phyloP scores from a whole-genome alignment of 1,140 invertebrate species.

The Meloidogyne hapla region DNA sequence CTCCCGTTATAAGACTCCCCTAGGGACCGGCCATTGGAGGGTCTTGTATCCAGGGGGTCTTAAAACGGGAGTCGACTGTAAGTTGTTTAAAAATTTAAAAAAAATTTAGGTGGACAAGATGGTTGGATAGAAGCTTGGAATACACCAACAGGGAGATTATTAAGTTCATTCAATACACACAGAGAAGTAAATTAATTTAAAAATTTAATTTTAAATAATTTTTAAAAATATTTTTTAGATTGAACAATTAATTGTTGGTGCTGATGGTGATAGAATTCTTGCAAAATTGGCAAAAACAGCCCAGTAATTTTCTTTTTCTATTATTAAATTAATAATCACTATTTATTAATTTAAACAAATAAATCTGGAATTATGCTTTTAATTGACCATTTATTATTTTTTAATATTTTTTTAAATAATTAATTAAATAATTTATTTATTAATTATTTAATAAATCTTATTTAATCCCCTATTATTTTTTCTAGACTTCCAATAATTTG shows the following conservation, averaged over 20 bases:
- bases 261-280: conserved; percentile 51
- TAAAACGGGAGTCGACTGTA: too few relatives aligned
- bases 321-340: too few relatives aligned
- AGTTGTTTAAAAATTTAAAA: too few relatives aligned
- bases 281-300: conserved; percentile 40
- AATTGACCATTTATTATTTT: too few relatives aligned
- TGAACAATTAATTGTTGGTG: conserved; percentile 37
- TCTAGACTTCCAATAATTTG: conserved; percentile 37
- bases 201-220: neutral
- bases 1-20: too few relatives aligned
- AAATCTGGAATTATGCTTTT: too few relatives aligned
- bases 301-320: conserved; percentile 43
- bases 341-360: too few relatives aligned
- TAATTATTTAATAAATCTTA: too few relatives aligned
- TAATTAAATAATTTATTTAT: neutral
- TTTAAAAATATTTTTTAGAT: neutral
- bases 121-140: conserved; percentile 51
- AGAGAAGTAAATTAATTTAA: conserved; percentile 13
- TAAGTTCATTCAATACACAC: conserved; percentile 53
- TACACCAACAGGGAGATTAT: conserved; percentile 22
- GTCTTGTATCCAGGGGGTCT: too few relatives aligned
- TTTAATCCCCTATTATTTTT: neutral
- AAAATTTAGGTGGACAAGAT: conserved; percentile 44
- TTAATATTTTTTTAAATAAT: neutral
- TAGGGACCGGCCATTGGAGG: too few relatives aligned